These are phyloP conservation scores for Oscheius sp. DNA, from an alignment of 2,888 invertebrate species.

Conservation along the genomic window DNA sequence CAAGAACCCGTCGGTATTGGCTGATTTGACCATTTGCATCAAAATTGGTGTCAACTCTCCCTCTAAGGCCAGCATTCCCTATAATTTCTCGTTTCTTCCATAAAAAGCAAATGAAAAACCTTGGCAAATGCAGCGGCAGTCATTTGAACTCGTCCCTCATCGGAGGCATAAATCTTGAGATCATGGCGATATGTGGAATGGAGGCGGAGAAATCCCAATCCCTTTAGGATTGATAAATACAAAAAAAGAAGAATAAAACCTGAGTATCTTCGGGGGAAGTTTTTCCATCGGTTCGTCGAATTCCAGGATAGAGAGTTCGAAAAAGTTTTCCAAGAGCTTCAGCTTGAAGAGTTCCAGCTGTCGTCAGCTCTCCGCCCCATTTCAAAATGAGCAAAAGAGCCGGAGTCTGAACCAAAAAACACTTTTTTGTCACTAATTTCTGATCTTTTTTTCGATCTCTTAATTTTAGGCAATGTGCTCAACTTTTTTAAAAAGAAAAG, in stretches of 20 bases:
- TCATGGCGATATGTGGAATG: conserved; percentile 90
- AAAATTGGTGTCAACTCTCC: conserved; percentile 97
- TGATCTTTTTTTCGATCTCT: background rate
- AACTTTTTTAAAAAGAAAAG: too few species aligned
- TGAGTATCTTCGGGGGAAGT: conserved; percentile 66
- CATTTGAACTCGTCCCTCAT: conserved; percentile 99
- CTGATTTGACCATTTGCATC: conserved; percentile 87
- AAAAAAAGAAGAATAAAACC: conserved; percentile 10
- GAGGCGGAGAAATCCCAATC: conserved; percentile 88
- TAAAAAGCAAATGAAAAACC: conserved; percentile 65
- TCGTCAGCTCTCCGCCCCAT: conserved; percentile 99
- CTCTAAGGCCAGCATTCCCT: conserved; percentile 91
- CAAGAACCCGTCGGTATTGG: conserved; percentile 86
- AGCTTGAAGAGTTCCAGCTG: conserved; percentile 79
- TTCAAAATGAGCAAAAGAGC: conserved; percentile 94
- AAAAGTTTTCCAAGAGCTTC: conserved; percentile 84
- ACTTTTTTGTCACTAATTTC: too few species aligned
- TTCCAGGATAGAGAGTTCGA: conserved; percentile 93
- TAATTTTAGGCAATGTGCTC: too few species aligned
- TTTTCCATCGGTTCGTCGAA: conserved; percentile 66
- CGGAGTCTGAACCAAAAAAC: conserved; percentile 71
- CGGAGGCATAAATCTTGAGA: conserved; percentile 88
- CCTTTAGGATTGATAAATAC: conserved; percentile 71
- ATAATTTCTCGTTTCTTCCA: too few species aligned
- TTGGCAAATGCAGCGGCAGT: conserved; percentile 99